Conservation (phyloP, 92 coral and sea anemone species). For the Metridium senile region DNA sequence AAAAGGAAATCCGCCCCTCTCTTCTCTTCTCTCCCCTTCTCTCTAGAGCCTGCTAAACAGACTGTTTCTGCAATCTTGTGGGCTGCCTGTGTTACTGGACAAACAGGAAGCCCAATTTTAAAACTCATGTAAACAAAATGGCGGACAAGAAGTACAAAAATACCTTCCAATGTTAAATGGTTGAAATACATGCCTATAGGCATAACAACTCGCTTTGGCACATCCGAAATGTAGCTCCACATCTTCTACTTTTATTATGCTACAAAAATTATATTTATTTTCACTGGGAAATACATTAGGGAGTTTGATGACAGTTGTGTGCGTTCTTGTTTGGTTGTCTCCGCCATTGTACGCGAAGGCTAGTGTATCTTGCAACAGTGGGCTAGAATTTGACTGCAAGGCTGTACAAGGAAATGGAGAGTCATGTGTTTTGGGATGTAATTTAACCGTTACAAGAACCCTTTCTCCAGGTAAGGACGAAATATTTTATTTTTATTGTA, state of each 20-base stretch:
- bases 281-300: neutral
- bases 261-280: neutral
- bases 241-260: neutral
- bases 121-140: too few species aligned
- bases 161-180: too few species aligned
- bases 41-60: too few species aligned
- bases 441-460: neutral
- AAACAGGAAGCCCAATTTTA: too few species aligned
- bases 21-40: too few species aligned
- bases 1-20: too few species aligned
- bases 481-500: too few species aligned
- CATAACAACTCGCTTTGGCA: neutral
- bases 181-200: too few species aligned
- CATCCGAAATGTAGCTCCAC: neutral
- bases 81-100: too few species aligned
- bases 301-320: neutral
- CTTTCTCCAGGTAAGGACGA: conserved; percentile 19
- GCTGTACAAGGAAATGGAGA: conserved; percentile 18
- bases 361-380: conserved; percentile 20
- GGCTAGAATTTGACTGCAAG: conserved; percentile 25
- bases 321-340: neutral
- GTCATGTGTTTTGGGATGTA: conserved; percentile 15
- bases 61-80: too few species aligned
- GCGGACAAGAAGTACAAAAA: too few species aligned
- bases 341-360: conserved; percentile 5